Conservation (phyloP, 2,797 vertebrate species). For the Glyptemys insculpta region DNA sequence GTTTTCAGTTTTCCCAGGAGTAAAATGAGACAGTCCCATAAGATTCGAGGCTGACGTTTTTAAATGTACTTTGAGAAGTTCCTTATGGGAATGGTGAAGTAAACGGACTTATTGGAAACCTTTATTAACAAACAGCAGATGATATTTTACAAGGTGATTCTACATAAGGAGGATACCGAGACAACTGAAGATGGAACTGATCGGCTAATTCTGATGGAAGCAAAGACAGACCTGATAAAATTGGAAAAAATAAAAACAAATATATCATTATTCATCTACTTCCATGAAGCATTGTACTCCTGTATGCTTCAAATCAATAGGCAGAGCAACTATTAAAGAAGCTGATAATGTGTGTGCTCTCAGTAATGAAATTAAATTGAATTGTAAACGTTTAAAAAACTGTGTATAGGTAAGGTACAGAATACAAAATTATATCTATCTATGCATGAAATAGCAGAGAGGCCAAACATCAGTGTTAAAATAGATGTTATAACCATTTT, state of each 20-base stretch:
- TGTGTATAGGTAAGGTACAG: neutral
- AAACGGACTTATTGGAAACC: neutral
- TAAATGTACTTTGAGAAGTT: neutral
- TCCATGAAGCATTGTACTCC: neutral
- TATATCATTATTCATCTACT: neutral
- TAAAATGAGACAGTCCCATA: neutral
- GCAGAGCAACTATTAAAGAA: slow-evolving; percentile 17
- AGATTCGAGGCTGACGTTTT: neutral
- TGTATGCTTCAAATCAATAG: slow-evolving; percentile 2
- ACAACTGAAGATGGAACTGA: neutral
- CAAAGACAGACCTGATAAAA: neutral
- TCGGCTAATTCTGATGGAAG: neutral
- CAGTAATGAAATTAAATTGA: slow-evolving; percentile 29
- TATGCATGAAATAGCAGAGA: neutral
- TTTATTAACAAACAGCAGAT: neutral
- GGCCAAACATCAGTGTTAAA: neutral
- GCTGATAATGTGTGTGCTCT: slow-evolving; percentile 13
- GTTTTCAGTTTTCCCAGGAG: neutral
- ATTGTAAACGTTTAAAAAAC: slow-evolving; percentile 13
- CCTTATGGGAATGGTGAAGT: neutral
- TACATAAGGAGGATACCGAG: too few species aligned
- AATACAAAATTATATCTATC: slow-evolving; percentile 18
- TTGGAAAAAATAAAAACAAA: neutral
- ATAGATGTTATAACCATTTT: slow-evolving; percentile 4
- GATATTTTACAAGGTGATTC: neutral